Conservation (phyloP, 2,888 invertebrate species). For the Drosophila nr. perissopoda region DNA sequence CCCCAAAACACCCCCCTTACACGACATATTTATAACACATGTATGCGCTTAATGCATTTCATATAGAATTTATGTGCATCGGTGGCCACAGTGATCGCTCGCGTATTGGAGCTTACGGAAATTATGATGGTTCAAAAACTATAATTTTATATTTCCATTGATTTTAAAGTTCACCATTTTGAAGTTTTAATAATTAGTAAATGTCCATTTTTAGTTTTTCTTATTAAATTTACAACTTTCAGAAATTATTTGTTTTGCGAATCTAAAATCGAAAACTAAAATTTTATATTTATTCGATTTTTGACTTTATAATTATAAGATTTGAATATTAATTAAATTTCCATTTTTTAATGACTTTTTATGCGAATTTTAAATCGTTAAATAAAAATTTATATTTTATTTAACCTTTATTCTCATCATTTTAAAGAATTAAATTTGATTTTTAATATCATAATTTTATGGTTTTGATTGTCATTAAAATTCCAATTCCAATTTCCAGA, state of each 20-base stretch:
- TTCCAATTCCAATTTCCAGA: neutral
- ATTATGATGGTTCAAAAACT: slow-evolving; percentile 2
- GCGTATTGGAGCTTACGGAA: neutral
- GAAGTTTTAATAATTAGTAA: neutral
- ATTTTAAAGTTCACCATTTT: neutral
- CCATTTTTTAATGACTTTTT: neutral
- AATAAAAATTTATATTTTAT: neutral
- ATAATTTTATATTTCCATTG: neutral
- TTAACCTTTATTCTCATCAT: neutral
- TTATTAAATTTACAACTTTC: neutral
- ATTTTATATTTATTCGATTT: neutral
- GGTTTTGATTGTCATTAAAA: neutral
- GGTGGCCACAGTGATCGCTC: slow-evolving; percentile 9
- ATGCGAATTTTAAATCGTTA: neutral
- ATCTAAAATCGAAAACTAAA: neutral
- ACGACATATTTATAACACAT: slow-evolving; percentile 67
- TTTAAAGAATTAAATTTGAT: neutral
- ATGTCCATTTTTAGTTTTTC: neutral
- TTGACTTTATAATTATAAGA: neutral
- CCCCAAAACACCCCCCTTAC: slow-evolving; percentile 11
- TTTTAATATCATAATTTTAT: neutral
- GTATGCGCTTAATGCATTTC: slow-evolving; percentile 37
- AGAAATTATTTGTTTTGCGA: neutral
- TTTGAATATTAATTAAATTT: neutral
- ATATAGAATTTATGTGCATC: slow-evolving; percentile 9